Evolutionary conservation across 2,797 vertebrate genomes (phyloP), one percentile per base, ranked within the genome.

Genomic region (Coregonus ussuriensis): DNA sequence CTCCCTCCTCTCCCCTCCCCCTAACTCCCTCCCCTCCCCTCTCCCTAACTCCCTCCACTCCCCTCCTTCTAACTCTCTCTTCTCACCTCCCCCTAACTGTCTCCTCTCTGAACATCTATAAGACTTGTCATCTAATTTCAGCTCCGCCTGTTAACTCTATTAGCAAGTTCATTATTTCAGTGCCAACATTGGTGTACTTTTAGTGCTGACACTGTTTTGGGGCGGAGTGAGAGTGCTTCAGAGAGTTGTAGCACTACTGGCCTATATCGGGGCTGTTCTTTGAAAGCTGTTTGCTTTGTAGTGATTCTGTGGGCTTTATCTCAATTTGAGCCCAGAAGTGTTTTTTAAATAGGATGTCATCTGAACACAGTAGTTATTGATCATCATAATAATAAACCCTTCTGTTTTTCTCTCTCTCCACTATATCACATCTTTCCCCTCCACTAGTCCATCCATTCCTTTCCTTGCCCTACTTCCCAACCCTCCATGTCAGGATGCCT

Each of bases 401-500:
- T 11, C 72, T 77, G 78, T 87, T 71, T 47, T 47, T 3, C 41
- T 47, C 21, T 25, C 41, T 52, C 69, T 53, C 47, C 14, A n/a
- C 69, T 3, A 25, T 31, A 25, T 6, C 25, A 9, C 70, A n/a
- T 18, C 41, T 25, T 84, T 79, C 71, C 51, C 54, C 25, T 21
- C 56, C 35, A 16, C 33, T n/a, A 4, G 15, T 33, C 41, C 51
- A 1, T 15, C 41, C 9, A 47, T 14, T 11, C 35, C 59, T 13
- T 16, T 41, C 72, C 65, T 11, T 15, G 31, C 71, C 18, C 74
- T 71, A 74, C 41, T 29, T 16, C 84, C 79, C 63, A 69, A 63
- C 35, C 66, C 73, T 63, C 77, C 80, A 81, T 51, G 79, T 84
- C 79, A 80, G 83, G 84, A 90, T 72, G 84, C 84, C 76, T 79